Evolutionary conservation across 2,113 vertebrate species (phyloP).

Genomic region (Solea solea): DNA sequence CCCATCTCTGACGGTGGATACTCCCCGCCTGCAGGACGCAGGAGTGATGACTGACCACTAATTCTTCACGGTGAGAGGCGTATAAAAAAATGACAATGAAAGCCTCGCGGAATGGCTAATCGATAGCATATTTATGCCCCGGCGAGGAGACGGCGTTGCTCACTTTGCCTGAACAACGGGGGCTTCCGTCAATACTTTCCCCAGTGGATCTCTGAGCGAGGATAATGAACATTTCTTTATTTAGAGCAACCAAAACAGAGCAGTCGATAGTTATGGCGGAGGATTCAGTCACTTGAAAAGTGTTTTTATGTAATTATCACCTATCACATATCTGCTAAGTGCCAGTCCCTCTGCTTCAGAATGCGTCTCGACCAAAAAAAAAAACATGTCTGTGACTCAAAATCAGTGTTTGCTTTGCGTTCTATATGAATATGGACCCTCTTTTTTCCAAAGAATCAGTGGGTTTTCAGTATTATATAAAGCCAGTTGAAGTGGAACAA

Average conservation of each 20-base stretch:
- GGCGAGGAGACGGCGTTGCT: conserved; percentile 75
- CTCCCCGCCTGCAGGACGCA: conserved; percentile 66
- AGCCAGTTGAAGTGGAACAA: no score
- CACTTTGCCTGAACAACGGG: conserved; percentile 67
- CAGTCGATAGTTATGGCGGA: conserved; percentile 57
- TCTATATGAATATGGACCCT: background rate
- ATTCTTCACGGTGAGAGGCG: conserved; percentile 59
- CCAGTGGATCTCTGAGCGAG: conserved; percentile 58
- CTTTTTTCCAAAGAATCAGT: no score
- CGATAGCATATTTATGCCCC: conserved; percentile 82
- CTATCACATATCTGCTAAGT: conserved; percentile 37
- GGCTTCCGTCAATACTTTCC: conserved; percentile 68
- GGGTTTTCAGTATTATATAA: background rate
- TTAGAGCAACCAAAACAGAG: conserved; percentile 70
- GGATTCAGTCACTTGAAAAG: conserved; percentile 49
- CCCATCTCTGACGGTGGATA: conserved; percentile 69
- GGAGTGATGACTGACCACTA: conserved; percentile 80
- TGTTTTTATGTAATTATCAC: conserved; percentile 54
- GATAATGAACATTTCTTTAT: conserved; percentile 74
- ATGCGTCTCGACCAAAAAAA: conserved; percentile 38
- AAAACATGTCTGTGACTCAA: conserved; percentile 3
- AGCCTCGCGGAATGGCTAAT: conserved; percentile 76
- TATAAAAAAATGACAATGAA: conserved; percentile 77
- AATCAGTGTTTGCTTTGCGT: background rate
- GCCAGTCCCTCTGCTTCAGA: conserved; percentile 17